A percentile compares a stretch with the other conserved stretches of the same genome.
phyloP scores from a whole-genome alignment of 2,888 invertebrate genomes.

The Crepidodera aurea region DNA sequence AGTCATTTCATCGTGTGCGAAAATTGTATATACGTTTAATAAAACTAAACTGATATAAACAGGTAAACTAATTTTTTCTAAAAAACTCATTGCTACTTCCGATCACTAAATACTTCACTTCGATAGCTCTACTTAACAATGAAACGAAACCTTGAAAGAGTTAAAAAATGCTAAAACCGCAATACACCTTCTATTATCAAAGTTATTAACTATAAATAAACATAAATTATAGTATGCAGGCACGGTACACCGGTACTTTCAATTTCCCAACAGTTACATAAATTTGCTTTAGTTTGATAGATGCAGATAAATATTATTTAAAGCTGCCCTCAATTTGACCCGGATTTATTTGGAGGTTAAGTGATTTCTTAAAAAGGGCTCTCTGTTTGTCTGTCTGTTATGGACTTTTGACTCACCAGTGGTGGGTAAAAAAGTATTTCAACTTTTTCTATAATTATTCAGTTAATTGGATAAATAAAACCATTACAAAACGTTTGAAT shows the following conservation, averaged over 20 bases:
- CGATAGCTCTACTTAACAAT: neutral
- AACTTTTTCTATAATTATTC: no score
- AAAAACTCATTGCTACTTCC: neutral
- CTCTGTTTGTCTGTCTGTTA: neutral
- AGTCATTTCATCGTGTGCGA: conserved; percentile 11
- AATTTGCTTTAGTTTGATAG: neutral
- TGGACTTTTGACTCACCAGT: neutral
- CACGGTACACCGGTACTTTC: neutral
- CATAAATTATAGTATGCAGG: neutral
- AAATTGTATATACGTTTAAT: conserved; percentile 7
- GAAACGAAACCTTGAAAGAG: conserved; percentile 2
- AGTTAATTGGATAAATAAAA: no score
- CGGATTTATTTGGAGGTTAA: conserved; percentile 4
- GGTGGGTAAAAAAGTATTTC: neutral
- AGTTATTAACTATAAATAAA: neutral
- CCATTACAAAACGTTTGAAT: no score
- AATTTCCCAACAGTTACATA: neutral
- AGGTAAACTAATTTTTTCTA: conserved; percentile 3
- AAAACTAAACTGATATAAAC: conserved; percentile 10
- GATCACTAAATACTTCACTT: neutral
- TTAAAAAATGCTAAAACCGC: neutral
- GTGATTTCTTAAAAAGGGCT: neutral
- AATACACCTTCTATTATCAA: neutral
- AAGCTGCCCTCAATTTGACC: neutral
- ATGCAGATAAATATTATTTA: neutral